Evolutionary conservation across 2,113 vertebrate species (phyloP).

Genomic region (Halcyon malimbica): DNA sequence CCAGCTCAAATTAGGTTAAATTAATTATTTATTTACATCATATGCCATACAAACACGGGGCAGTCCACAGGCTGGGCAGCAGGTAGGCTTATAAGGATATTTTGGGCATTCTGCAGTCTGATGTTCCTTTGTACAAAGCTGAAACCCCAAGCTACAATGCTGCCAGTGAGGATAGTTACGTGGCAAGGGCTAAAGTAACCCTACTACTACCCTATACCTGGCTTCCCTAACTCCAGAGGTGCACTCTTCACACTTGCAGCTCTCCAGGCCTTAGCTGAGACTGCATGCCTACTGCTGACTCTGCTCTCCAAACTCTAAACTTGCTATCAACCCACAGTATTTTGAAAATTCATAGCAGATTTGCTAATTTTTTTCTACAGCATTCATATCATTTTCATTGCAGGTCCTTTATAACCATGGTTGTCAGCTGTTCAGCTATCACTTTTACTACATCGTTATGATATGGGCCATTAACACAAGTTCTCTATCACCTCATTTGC

Average conservation of each 20-base stretch:
- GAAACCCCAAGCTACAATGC: background rate
- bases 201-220: accelerated
- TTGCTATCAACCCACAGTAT: background rate
- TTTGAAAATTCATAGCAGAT: background rate
- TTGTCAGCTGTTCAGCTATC: background rate
- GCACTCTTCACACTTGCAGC: background rate
- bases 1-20: background rate
- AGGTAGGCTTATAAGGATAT: background rate
- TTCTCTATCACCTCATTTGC: background rate
- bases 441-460: background rate
- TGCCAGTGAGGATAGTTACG: background rate
- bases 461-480: background rate
- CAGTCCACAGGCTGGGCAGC: background rate
- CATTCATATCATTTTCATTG: background rate
- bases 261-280: background rate
- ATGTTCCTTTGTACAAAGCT: background rate
- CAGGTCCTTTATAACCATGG: background rate
- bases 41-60: no score
- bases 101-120: background rate
- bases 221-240: background rate
- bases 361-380: background rate
- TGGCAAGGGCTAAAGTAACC: accelerated
- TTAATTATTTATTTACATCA: background rate
- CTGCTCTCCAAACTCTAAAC: background rate
- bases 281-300: background rate